Conservation (phyloP, 2,888 invertebrate genomes). For the Trachelus iudaicus region DNA sequence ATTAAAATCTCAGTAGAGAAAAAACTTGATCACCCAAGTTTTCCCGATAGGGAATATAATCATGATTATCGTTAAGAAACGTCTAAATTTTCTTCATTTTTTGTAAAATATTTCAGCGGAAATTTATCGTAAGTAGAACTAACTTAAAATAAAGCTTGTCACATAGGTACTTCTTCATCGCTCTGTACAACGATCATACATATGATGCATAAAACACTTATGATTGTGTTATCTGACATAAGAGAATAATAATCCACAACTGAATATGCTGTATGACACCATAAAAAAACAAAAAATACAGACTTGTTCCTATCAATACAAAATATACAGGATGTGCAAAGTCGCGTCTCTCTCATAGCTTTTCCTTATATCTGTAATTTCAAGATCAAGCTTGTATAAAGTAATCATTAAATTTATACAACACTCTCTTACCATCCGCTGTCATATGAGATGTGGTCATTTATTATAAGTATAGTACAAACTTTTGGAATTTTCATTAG, state of each 20-base stretch:
- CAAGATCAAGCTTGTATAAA: background rate
- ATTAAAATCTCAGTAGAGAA: background rate
- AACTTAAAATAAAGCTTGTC: background rate
- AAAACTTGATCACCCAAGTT: background rate
- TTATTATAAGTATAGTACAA: background rate
- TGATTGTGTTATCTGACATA: background rate
- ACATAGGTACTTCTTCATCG: background rate
- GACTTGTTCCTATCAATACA: background rate
- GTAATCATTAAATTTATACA: background rate
- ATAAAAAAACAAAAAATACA: background rate
- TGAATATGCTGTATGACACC: background rate
- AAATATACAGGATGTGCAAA: background rate
- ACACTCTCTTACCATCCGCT: background rate
- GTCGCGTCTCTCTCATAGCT: background rate
- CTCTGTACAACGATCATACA: background rate
- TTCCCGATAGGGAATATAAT: background rate
- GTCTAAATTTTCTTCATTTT: background rate
- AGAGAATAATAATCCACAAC: background rate
- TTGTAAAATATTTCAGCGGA: background rate
- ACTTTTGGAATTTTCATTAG: background rate
- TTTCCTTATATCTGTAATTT: background rate
- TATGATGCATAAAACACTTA: background rate
- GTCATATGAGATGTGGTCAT: background rate
- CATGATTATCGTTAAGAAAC: background rate
- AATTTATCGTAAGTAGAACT: background rate